Base-by-base conservation (phyloP, 2,113 vertebrate genomes). In the Deroptyus accipitrinus region DNA sequence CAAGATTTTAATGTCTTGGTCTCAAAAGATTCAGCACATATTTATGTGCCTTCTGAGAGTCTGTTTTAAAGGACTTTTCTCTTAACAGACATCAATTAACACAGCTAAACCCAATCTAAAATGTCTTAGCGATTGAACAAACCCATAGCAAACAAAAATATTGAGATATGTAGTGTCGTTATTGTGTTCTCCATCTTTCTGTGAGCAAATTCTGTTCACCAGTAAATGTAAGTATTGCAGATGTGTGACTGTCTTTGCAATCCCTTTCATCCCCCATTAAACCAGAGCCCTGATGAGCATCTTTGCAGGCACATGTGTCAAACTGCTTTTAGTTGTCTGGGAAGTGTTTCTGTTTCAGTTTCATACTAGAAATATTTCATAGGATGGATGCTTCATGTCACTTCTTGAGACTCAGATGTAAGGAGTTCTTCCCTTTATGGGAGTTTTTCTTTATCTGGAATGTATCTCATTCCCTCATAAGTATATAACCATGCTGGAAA, bases 191-290 rank as follows among this genome's bases (percentile, higher is more conserved):
- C 80, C 83, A 3, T 90, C 20, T 2, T 67, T 91, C 61, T 57
- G 57, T 46, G 67, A 79, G 74, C 54, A 84, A 89, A 72, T 86
- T 17, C 10, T 25, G 11, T 52, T 90, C 80, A 30, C 25, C 48
- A 82, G 66, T 24, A 68, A 81, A 75, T 83, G 81, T 75, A 94
- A 95, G 95, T 89, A 92, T 76, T 91, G 92, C 72, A 85, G 35
- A 57, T 79, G 52, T 64, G 70, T 81, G 17, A 22, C 27, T 84
- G 10, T 48, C 77, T 85, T 78, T 87, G 57, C 64, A 84, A n/a
- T 68, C 61, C 30, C 62, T 95, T 87, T 91, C 62, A 87, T 89
- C 84, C 42, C 78, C 73, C 74, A 37, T 85, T 87, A 82, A 90
- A 94, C 68, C 9, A 66, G 74, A 77, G 46, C 16, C 78, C 37